Evolutionary conservation across 2,113 vertebrate species (phyloP), one percentile per base, ranked within the genome.

Genomic region (Bos indicus): DNA sequence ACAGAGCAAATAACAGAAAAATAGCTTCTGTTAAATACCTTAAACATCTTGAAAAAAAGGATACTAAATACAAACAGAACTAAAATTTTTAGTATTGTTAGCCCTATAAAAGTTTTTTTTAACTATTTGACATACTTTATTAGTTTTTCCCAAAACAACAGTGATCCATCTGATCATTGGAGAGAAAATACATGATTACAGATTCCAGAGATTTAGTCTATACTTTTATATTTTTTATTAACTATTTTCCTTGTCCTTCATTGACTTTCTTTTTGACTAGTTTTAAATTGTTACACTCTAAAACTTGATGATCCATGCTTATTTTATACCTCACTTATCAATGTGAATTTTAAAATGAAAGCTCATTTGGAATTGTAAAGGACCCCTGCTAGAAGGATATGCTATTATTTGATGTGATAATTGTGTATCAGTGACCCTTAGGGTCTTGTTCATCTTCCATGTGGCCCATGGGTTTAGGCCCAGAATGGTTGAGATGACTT

Each of bases 261-360:
- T 2, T n/a, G 23, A 2, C 28, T 96, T 97, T 56, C 48, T 85
- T 95, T 92, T 92, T 96, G 12, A 54, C 14, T 81, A 17, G 30
- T 93, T 95, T 94, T 88, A 92, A 91, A 67, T 93, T 78, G 26
- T 91, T 95, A 94, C 74, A 60, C 13, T 25, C 30, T 17, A 91
- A 86, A 96, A 96, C 89, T 74, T 86, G 48, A 94, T 77, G 54
- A 78, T 71, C 36, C 46, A 78, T 33, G 3, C n/a, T 97, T 95
- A 95, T 90, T 92, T 96, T 40, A 57, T 84, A 46, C 30, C 36
- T 92, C 28, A 28, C 60, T 95, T 71, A 80, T 97, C 80, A 94
- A n/a, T 74, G 43, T 78, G 28, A 86, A 71, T 52, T 90, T 9
- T 48, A 64, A 95, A 88, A 82, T 17, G 84, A 81, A 97, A 62